Percentiles rank a stretch among this genome's conserved stretches.
phyloP scores from a whole-genome alignment of 2,113 vertebrate genomes.

The Archilochus colubris region DNA sequence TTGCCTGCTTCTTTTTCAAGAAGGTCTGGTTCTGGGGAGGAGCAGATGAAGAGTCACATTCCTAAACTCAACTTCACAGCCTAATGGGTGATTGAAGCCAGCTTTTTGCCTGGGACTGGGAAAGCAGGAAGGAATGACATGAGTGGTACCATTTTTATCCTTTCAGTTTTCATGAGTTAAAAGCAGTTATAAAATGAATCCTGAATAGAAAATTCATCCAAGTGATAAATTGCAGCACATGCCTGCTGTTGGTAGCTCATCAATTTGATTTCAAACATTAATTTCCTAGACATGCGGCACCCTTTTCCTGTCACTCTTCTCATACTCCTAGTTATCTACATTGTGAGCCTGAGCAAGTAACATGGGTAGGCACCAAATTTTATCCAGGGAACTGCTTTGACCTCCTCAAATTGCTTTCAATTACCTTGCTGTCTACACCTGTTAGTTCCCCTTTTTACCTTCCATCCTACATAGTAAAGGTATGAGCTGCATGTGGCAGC shows the following conservation, averaged over 20 bases:
- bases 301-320: background rate
- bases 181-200: background rate
- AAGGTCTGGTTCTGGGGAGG: background rate
- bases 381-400: background rate
- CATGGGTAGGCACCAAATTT: too few species aligned
- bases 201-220: background rate
- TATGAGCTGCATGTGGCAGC: background rate
- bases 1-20: background rate
- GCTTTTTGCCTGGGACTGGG: background rate
- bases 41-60: background rate
- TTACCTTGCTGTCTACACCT: background rate
- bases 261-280: background rate
- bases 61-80: background rate
- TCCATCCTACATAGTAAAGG: background rate
- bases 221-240: background rate
- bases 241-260: background rate
- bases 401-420: background rate
- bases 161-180: background rate
- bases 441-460: background rate
- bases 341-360: background rate
- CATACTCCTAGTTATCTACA: background rate
- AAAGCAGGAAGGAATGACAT: background rate
- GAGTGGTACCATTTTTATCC: background rate
- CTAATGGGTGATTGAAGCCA: background rate
- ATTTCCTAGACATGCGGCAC: background rate